Percentiles rank a stretch among this genome's conserved stretches.
Conservation (phyloP, 1,140 invertebrate species). For the Plodia interpunctella region DNA sequence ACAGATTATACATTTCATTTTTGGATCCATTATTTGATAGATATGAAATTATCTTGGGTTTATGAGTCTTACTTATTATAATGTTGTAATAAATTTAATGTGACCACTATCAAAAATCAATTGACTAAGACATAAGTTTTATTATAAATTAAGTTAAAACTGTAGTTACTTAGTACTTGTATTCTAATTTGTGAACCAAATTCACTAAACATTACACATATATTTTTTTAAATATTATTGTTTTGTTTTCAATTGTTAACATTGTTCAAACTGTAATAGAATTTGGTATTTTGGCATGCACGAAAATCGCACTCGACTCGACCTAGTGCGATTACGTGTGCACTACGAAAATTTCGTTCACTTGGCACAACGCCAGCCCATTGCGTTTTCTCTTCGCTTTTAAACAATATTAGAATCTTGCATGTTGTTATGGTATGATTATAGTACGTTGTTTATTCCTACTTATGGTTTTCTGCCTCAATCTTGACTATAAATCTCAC, state of each 20-base stretch:
- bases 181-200: no score
- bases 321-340: slow-evolving; percentile 26
- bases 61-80: no score
- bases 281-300: slow-evolving; percentile 1
- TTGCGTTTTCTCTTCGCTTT: slow-evolving; percentile 45
- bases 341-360: slow-evolving; percentile 37
- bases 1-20: no score
- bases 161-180: no score
- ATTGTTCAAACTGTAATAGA: not conserved
- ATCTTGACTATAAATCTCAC: slow-evolving; percentile 17
- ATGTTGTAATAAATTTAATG: no score
- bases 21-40: no score
- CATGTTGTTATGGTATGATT: slow-evolving; percentile 36
- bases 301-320: slow-evolving; percentile 3
- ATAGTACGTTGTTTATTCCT: not conserved
- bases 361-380: slow-evolving; percentile 37
- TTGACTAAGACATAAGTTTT: no score
- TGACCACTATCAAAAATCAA: no score
- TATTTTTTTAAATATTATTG: not conserved
- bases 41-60: no score
- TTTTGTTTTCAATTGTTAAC: not conserved
- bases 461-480: not conserved
- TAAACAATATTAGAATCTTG: slow-evolving; percentile 49
- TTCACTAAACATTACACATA: no score
- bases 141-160: no score